These are phyloP conservation scores for Capreolus pygargus DNA, from an alignment of 2,113 vertebrate genomes.

Conservation along the genomic window DNA sequence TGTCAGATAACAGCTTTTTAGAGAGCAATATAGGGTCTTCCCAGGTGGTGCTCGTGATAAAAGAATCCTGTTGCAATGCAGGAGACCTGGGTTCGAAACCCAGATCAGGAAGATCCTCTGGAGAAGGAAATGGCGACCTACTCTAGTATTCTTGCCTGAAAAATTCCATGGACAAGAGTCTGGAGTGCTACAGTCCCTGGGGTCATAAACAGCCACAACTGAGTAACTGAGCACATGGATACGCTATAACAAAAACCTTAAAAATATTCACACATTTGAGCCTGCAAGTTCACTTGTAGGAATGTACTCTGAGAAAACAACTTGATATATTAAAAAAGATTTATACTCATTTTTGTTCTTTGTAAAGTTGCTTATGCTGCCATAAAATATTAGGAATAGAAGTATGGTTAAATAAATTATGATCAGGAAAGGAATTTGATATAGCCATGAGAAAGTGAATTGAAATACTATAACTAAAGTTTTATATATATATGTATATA, in stretches of 20 bases:
- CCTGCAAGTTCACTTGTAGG: not conserved
- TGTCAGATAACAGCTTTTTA: not conserved
- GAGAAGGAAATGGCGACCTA: not conserved
- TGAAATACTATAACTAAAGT: not conserved
- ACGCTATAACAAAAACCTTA: not conserved
- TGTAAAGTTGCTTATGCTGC: not conserved
- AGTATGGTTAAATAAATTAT: conserved; percentile 30
- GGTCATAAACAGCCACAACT: accelerated
- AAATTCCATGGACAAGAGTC: not conserved
- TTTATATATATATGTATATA: not conserved
- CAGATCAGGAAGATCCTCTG: not conserved
- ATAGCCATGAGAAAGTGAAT: not conserved
- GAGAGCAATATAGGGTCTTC: not conserved
- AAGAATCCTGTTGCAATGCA: not conserved
- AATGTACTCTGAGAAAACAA: conserved; percentile 32
- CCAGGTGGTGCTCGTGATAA: accelerated
- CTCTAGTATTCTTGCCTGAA: not conserved
- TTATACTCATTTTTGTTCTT: conserved; percentile 5
- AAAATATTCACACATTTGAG: not conserved
- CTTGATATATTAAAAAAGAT: conserved; percentile 1
- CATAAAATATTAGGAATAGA: conserved; percentile 1
- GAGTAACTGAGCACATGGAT: not conserved
- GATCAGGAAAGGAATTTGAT: not conserved
- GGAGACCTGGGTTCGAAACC: not conserved
- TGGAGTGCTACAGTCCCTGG: not conserved